Evolutionary conservation across 2,888 invertebrate genomes (phyloP).

Genomic region (Temnothorax ravouxi): DNA sequence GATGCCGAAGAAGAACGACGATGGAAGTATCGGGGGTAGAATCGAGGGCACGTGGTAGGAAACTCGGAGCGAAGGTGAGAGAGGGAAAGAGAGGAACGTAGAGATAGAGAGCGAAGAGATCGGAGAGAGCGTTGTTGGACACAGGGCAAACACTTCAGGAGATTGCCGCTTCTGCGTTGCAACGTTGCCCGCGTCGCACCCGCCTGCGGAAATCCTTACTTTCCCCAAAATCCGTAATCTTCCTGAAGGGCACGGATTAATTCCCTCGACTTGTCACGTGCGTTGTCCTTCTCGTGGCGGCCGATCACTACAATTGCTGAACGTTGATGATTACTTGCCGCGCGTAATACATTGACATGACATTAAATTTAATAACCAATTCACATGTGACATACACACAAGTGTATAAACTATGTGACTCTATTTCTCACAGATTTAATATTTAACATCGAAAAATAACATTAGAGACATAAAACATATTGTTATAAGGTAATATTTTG

Average conservation of each 20-base stretch:
- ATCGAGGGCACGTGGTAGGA: constrained; percentile 49
- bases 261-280: constrained; percentile 75
- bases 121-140: constrained; percentile 72
- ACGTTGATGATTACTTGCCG: constrained; percentile 5
- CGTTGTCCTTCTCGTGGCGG: constrained; percentile 19
- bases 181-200: constrained; percentile 63
- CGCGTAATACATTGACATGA: not conserved
- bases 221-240: constrained; percentile 78
- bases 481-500: not conserved
- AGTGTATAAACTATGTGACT: not conserved
- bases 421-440: not conserved
- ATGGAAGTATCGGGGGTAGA: constrained; percentile 59
- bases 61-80: constrained; percentile 45
- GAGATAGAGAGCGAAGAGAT: constrained; percentile 57
- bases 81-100: constrained; percentile 31
- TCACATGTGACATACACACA: not conserved
- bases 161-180: constrained; percentile 77
- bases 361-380: not conserved
- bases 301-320: constrained; percentile 32
- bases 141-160: constrained; percentile 78
- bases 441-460: not conserved
- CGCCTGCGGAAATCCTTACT: constrained; percentile 77
- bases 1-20: constrained; percentile 56
- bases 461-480: not conserved
- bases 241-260: constrained; percentile 77